These are phyloP conservation scores for Columba janthina DNA, from an alignment of 2,113 vertebrate genomes.

Conservation along the genomic window DNA sequence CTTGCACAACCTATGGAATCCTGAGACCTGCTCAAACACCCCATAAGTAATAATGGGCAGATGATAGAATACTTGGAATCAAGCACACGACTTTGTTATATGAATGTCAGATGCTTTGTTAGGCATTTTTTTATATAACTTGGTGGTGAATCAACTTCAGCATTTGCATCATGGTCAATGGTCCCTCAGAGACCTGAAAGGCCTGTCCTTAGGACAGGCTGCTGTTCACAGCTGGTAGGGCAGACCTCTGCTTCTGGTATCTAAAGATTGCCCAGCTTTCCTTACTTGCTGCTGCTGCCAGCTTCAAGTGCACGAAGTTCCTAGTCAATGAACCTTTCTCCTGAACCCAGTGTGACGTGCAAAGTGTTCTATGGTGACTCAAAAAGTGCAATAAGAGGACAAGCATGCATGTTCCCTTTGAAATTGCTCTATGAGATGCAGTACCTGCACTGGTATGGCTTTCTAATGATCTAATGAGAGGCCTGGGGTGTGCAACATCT, in stretches of 20 bases:
- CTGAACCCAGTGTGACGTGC: background rate
- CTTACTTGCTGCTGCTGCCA: background rate
- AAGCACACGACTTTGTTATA: background rate
- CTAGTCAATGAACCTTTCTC: background rate
- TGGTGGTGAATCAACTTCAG: background rate
- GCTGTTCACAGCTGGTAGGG: background rate
- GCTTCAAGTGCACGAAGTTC: background rate
- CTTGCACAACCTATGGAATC: background rate
- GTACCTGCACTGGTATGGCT: background rate
- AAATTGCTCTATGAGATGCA: background rate
- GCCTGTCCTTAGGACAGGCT: background rate
- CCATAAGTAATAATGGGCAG: background rate
- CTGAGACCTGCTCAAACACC: background rate
- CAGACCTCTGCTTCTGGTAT: background rate
- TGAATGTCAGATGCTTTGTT: background rate
- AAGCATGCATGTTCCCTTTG: background rate
- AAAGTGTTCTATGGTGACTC: background rate
- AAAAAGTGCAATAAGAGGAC: background rate
- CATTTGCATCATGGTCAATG: background rate
- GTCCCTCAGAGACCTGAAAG: background rate
- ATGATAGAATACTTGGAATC: background rate
- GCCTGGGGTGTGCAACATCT: background rate
- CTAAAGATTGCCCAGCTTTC: background rate
- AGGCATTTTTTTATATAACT: background rate
- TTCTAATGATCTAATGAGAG: background rate